Conservation (phyloP, 35 echinoderm and acorn worm species). For the Chiridota heheva region DNA sequence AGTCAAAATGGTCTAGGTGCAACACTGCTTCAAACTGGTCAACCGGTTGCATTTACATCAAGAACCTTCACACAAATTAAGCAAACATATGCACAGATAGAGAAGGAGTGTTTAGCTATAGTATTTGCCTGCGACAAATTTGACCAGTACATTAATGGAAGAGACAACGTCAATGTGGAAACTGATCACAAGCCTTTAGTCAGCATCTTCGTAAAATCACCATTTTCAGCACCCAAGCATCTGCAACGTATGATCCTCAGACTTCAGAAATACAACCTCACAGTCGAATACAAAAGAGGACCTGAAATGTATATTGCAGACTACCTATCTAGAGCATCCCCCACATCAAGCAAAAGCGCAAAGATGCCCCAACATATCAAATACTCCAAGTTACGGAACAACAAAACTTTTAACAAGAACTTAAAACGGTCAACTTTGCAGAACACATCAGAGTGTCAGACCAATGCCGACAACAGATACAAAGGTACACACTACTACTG, state of each 20-base stretch:
- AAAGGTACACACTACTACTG: no score
- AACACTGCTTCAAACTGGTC: slow-evolving; percentile 3
- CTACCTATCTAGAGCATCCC: slow-evolving; percentile 17
- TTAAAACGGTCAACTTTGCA: no score
- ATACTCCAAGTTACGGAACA: no score
- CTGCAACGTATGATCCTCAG: slow-evolving; percentile 22
- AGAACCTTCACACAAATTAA: not conserved
- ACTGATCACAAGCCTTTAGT: slow-evolving; percentile 42
- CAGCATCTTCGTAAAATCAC: not conserved
- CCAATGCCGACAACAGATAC: no score
- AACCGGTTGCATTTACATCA: slow-evolving; percentile 39
- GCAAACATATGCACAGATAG: slow-evolving; percentile 14
- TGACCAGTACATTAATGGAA: slow-evolving; percentile 13
- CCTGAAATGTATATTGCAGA: slow-evolving; percentile 46
- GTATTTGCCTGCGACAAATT: slow-evolving; percentile 13
- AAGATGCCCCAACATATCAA: no score
- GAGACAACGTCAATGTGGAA: slow-evolving; percentile 4
- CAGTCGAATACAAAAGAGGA: slow-evolving; percentile 17
- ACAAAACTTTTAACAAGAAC: no score
- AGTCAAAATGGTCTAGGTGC: slow-evolving; percentile 1
- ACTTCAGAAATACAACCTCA: slow-evolving; percentile 19
- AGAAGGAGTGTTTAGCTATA: slow-evolving; percentile 5
- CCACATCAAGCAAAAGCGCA: not conserved
- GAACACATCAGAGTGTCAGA: no score
- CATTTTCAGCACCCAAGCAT: not conserved